phyloP scores from a whole-genome alignment of 2,113 vertebrate genomes.

The Galeopterus variegatus region DNA sequence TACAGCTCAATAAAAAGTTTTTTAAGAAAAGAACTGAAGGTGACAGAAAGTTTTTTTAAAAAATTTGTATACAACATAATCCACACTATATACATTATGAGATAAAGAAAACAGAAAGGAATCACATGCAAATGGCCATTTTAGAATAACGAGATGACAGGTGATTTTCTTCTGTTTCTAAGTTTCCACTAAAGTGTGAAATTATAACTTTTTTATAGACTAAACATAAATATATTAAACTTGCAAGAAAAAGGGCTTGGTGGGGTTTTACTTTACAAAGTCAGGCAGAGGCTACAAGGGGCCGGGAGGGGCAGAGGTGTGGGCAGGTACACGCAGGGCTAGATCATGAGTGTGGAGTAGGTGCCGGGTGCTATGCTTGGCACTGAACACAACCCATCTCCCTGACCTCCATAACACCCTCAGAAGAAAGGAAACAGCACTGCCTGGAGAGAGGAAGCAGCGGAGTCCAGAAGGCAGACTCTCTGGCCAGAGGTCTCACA shows the following conservation, averaged over 20 bases:
- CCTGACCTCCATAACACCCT: not conserved
- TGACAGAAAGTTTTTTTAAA: not conserved
- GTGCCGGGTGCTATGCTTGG: not conserved
- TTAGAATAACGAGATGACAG: not conserved
- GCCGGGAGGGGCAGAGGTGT: not conserved
- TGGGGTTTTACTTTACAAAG: not conserved
- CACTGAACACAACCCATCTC: not conserved
- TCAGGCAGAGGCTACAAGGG: not conserved
- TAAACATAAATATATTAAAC: not conserved
- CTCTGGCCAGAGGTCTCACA: not conserved
- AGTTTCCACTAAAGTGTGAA: not conserved
- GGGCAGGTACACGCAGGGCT: not conserved
- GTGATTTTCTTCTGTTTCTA: not conserved
- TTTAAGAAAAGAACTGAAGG: not conserved
- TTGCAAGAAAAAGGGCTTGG: not conserved
- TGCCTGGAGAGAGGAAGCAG: not conserved
- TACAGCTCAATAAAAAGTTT: not conserved
- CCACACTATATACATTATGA: not conserved
- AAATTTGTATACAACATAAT: not conserved
- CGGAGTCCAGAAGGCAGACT: not conserved
- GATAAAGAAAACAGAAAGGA: constrained; percentile 15
- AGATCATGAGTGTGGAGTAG: not conserved
- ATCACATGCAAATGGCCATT: not conserved
- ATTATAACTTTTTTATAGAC: not conserved
- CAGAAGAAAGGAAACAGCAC: not conserved